A percentile compares a stretch with the other conserved stretches of the same genome.
Conservation (phyloP, 2,797 vertebrate genomes). For the Chelon auratus region DNA sequence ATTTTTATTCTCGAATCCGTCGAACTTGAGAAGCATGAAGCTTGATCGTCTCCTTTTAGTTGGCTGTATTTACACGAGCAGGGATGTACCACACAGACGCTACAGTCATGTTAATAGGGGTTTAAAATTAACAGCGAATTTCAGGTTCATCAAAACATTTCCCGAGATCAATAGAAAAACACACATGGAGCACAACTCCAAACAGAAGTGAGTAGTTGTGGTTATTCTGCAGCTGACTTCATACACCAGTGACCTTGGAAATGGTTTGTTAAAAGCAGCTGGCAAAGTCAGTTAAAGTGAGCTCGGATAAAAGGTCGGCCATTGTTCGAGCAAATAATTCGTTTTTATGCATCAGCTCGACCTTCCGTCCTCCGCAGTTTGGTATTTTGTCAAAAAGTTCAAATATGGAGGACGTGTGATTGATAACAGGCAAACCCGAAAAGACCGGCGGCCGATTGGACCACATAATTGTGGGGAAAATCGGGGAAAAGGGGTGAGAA, state of each 20-base stretch:
- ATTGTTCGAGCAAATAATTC: not conserved
- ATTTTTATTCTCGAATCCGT: slow-evolving; percentile 17
- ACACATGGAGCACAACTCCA: not conserved
- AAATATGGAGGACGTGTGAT: not conserved
- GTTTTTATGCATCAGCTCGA: not conserved
- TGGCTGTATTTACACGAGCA: not conserved
- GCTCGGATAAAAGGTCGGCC: slow-evolving; percentile 5
- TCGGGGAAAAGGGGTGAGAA: not conserved
- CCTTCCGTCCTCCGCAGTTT: slow-evolving; percentile 5
- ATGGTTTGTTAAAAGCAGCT: not conserved
- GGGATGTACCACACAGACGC: not conserved
- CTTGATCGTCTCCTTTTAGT: not conserved
- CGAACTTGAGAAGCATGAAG: not conserved
- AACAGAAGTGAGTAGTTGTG: not conserved
- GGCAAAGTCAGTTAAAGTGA: not conserved
- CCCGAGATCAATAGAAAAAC: not conserved
- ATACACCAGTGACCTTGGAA: no score
- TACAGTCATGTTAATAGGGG: no score
- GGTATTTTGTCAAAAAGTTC: not conserved
- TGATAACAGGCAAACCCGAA: not conserved
- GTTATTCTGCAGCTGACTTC: not conserved
- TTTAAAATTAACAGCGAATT: not conserved
- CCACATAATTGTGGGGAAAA: not conserved
- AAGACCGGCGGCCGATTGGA: slow-evolving; percentile 10
- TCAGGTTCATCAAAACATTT: not conserved